A percentile compares a stretch with the other conserved stretches of the same genome.
These are phyloP conservation scores for Hypsopygia costalis DNA, from an alignment of 2,888 invertebrate genomes.

Conservation along the genomic window DNA sequence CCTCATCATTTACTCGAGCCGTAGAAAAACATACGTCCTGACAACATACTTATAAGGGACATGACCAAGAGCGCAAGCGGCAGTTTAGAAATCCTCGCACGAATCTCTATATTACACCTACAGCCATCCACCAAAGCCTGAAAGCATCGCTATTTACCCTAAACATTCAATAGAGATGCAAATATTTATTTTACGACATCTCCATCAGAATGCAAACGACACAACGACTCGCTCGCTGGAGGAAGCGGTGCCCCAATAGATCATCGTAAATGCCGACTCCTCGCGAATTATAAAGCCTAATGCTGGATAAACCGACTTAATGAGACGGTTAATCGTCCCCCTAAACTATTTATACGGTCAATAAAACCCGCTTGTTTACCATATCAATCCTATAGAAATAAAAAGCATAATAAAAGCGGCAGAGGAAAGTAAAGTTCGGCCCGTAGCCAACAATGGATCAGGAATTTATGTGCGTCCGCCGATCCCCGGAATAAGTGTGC, in stretches of 20 bases:
- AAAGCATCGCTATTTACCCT: conserved; percentile 28
- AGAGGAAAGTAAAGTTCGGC: conserved; percentile 24
- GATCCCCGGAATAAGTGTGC: conserved; percentile 36
- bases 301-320: conserved; percentile 35
- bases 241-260: conserved; percentile 17
- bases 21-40: no score
- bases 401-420: conserved; percentile 38
- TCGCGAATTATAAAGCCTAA: conserved; percentile 28
- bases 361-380: conserved; percentile 39
- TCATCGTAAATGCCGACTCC: conserved; percentile 29
- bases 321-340: conserved; percentile 45
- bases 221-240: conserved; percentile 19
- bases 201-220: conserved; percentile 35
- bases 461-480: conserved; percentile 39
- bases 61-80: background rate
- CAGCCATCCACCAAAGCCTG: background rate
- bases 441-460: conserved; percentile 37
- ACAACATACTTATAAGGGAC: background rate
- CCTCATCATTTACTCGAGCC: no score
- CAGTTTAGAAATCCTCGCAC: background rate
- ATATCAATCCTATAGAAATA: conserved; percentile 48
- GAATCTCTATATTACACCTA: background rate
- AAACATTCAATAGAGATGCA: conserved; percentile 43
- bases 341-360: conserved; percentile 30
- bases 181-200: conserved; percentile 38